Evolutionary conservation across 2,113 vertebrate species (phyloP), one percentile per base, ranked within the genome.

Genomic region (Lepisosteus osseus): DNA sequence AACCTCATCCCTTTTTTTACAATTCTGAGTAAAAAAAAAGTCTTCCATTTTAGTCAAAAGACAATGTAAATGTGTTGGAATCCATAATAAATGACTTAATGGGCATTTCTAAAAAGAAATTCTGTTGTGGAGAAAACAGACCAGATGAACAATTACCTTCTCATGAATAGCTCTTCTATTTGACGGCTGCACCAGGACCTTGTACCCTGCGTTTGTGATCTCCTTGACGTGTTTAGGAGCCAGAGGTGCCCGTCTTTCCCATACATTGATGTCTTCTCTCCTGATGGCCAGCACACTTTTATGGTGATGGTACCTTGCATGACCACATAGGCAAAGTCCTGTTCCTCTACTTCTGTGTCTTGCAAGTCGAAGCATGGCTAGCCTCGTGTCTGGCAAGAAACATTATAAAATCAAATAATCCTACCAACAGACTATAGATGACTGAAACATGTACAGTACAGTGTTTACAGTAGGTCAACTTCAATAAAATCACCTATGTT

Each of bases 101-200:
- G 29, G 29, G 29, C 29, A 29, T 29, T 29, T 29, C 29, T 29
- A 29, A 29, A 29, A 40, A 41, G 9, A 9, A 12, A 41, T 8
- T 41, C 1, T 14, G 29, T 13, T 13, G 2, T 8, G 14, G 64
- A 44, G 64, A 65, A 65, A 65, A 13, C n/a, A 11, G 5, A 43
- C 29, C 64, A 43, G 64, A n/a, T n/a, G 14, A 13, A 59, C 12
- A 59, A 2, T 90, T 55, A 98, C 97, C 92, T 94, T 94, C 77
- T 98, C 95, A 0, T 97, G 95, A 77, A 99, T 95, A 72, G 97
- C 95, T 78, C 97, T 90, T 68, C 95, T 88, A 77, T 99, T 98
- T 43, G 96, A 99, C 0, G 96, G 97, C 63, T 99, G 97, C 15
- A 99, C 94, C 73, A 99, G 84, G 69, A 99, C 96, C 80, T 95